These are phyloP conservation scores for Megathymus violae DNA, from an alignment of 1,140 invertebrate genomes.

Conservation along the genomic window DNA sequence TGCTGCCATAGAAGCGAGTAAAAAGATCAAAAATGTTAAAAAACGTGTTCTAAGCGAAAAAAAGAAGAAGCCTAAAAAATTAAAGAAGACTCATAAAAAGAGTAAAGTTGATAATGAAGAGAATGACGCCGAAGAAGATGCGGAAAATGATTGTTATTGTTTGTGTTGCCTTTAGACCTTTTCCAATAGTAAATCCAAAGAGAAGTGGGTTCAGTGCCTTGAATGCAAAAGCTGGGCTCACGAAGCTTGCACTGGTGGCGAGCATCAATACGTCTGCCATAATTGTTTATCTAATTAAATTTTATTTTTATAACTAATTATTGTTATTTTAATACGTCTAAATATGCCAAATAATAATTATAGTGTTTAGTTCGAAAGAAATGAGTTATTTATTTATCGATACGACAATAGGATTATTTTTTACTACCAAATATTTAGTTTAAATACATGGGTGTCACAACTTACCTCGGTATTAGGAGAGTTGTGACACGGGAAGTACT, in stretches of 20 bases:
- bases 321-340: no score
- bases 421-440: no score
- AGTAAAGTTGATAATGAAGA: no score
- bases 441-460: no score
- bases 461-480: slow-evolving; percentile 26
- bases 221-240: slow-evolving; percentile 11
- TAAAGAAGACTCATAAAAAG: slow-evolving; percentile 23
- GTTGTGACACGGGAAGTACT: slow-evolving; percentile 10
- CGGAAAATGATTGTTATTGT: slow-evolving; percentile 25
- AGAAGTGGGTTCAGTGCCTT: slow-evolving; percentile 8
- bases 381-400: no score
- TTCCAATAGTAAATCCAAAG: background rate
- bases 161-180: slow-evolving; percentile 9
- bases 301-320: no score
- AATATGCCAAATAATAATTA: no score
- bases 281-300: no score
- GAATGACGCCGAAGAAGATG: no score
- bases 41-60: slow-evolving; percentile 9
- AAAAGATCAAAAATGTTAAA: background rate
- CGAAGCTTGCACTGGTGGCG: background rate
- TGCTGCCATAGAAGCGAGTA: slow-evolving; percentile 26
- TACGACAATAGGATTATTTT: no score
- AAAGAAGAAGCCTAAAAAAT: slow-evolving; percentile 17
- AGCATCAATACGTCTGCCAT: background rate
- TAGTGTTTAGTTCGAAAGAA: no score